Base-by-base conservation (phyloP, 2,113 vertebrate species). In the Diadophis punctatus region DNA sequence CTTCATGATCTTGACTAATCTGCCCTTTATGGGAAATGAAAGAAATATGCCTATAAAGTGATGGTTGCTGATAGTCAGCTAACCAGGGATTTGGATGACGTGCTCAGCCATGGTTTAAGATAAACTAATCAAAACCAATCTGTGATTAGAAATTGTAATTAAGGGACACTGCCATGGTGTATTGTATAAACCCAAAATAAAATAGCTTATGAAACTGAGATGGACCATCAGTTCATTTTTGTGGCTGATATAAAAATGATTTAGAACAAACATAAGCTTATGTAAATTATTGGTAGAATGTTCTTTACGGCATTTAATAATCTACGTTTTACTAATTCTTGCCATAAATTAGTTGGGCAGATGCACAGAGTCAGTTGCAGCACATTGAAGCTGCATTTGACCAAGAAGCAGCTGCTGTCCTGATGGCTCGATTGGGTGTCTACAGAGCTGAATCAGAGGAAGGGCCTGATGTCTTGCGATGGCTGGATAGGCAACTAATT, bases 401-500 rank as follows among this genome's bases (percentile, higher is more conserved):
- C 97, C 99, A 99, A 96, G 99, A 99, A 94, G 99, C 99, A 0
- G 98, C 99, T 2, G 99, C 99, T 0, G 99, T 99, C 91, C 96
- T 99, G 93, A 99, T 99, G 99, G 99, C 99, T 8, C 98, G 99
- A 4, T 97, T 99, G 53, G 99, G 98, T 2, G 99, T 99, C 58
- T 99, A 99, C 96, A 97, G 99, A 93, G 98, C 98, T 0, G 99
- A 99, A 95, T 99, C 99, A 0, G 99, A 99, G 95, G 99, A 99
- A 94, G 99, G 99, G 2, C 99, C 99, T 0, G 99, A 99, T 1
- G 99, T 99, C 10, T 97, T 99, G 60, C 98, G 99, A 7, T 99
- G 99, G 99, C 97, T 99, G 23, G 99, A 99, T 97, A 98, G 99
- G n/a, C 99, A 99, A 95, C 98, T 99, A 30, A 99, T 99, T 96